Evolutionary conservation across 2,888 invertebrate genomes (phyloP).

Genomic region (Caenorhabditis panamensis): DNA sequence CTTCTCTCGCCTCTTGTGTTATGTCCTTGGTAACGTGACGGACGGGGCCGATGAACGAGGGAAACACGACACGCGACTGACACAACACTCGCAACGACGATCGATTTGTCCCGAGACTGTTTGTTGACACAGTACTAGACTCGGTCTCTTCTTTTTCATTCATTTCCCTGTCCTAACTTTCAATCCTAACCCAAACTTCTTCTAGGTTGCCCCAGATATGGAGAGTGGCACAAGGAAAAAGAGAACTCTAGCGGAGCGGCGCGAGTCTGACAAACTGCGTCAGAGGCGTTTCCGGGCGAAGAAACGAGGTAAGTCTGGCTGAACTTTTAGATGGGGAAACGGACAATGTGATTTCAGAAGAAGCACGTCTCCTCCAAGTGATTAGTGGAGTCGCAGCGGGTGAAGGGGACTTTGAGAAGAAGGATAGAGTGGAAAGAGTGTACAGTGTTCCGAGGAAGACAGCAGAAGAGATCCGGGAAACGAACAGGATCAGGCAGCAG

Average conservation of each 20-base stretch:
- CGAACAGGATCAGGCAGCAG: slow-evolving; percentile 43
- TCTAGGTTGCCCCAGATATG: too few species aligned
- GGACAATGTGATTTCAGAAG: slow-evolving; percentile 13
- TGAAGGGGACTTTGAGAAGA: background rate
- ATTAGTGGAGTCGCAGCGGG: slow-evolving; percentile 5
- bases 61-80: slow-evolving; percentile 20
- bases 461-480: slow-evolving; percentile 41
- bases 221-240: slow-evolving; percentile 32
- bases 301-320: slow-evolving; percentile 15
- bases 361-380: slow-evolving; percentile 18
- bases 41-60: slow-evolving; percentile 22
- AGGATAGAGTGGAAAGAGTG: slow-evolving; percentile 20
- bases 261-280: slow-evolving; percentile 48
- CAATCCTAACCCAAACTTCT: background rate
- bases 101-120: slow-evolving; percentile 43
- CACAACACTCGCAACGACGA: slow-evolving; percentile 25
- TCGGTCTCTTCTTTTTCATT: slow-evolving; percentile 7
- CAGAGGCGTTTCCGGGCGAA: slow-evolving; percentile 53
- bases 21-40: slow-evolving; percentile 61
- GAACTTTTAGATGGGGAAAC: background rate
- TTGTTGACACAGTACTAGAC: slow-evolving; percentile 51
- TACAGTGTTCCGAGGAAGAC: slow-evolving; percentile 19
- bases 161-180: background rate
- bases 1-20: slow-evolving; percentile 26
- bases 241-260: slow-evolving; percentile 36